Evolutionary conservation across 2,888 invertebrate species (phyloP), one percentile per base, ranked within the genome.

Genomic region (Dicyrtoma fusca): DNA sequence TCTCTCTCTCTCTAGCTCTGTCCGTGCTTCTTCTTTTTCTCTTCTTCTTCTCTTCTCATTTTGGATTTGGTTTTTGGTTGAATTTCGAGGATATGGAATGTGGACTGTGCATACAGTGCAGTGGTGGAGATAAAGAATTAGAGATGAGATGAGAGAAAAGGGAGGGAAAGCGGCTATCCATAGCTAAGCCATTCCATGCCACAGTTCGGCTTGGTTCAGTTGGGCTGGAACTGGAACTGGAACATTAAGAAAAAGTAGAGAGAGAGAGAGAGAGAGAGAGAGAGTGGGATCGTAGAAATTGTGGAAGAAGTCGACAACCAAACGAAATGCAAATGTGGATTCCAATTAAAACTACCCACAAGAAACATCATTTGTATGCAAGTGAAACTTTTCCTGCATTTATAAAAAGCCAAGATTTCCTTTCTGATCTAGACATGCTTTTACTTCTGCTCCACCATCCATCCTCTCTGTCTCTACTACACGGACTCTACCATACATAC

Each of bases 331-430:
- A 77, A 77, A 77, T 77, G 71, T 73, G 74, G 70, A 71, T 76
- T 77, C 75, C 77, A 77, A 77, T 77, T 77, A 77, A 77, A 77
- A 77, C 74, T 76, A 76, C 74, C 74, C 77, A 74, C 74, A 75
- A 76, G 77, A 73, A 77, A 75, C 77, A 76, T 77, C 76, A 77
- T 77, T 77, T 77, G 77, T 77, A 77, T 77, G 77, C 77, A 76
- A 76, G 75, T 77, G 76, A 77, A 77, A 77, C 74, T 77, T 77
- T 77, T 73, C 65, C 74, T 77, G 77, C 77, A 77, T 77, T 77
- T 77, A 75, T 77, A 77, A 76, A 76, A 77, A 75, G 76, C 75
- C 72, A 69, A 74, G 75, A 75, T 74, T 71, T 74, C 68, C 62
- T 69, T 71, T 75, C 77, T 75, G 77, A 77, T 77, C 74, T 68